Evolutionary conservation across 2,113 vertebrate species (phyloP).

Genomic region (Noturus placidus): DNA sequence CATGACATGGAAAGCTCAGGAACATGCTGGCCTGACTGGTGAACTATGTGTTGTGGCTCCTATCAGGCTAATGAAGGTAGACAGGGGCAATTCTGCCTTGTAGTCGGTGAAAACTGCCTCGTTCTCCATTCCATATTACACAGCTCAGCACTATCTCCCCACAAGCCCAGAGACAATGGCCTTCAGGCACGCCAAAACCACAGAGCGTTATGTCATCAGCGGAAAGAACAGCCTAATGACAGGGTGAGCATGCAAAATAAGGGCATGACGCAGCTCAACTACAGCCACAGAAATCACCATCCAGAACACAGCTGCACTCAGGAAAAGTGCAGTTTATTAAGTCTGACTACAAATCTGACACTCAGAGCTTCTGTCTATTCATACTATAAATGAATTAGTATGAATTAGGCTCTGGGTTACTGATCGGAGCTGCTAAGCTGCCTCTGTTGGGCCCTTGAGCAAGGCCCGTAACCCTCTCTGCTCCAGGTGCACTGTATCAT

Average conservation of each 20-base stretch:
- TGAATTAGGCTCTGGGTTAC: no score
- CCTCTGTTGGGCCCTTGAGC: no score
- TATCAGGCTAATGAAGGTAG: slow-evolving; percentile 38
- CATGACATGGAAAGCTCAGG: slow-evolving; percentile 30
- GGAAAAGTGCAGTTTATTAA: slow-evolving; percentile 30
- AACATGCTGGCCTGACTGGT: slow-evolving; percentile 20
- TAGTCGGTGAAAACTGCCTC: background rate
- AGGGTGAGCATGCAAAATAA: slow-evolving; percentile 33
- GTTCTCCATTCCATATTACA: slow-evolving; percentile 5
- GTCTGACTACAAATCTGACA: background rate
- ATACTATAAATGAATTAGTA: background rate
- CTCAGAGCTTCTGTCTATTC: background rate
- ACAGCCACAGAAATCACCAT: slow-evolving; percentile 28
- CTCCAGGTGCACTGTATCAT: no score
- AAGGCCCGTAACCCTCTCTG: no score
- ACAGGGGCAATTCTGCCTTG: slow-evolving; percentile 26
- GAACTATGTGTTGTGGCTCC: slow-evolving; percentile 24
- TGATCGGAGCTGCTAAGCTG: no score
- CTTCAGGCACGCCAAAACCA: slow-evolving; percentile 46
- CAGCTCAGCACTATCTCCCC: slow-evolving; percentile 34
- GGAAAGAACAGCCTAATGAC: slow-evolving; percentile 41
- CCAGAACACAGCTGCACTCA: slow-evolving; percentile 28
- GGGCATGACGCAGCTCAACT: slow-evolving; percentile 35
- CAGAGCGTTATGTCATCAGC: slow-evolving; percentile 31
- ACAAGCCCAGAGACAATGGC: slow-evolving; percentile 35